Conservation (phyloP, 2,888 invertebrate genomes). For the Petrolisthes manimaculis region DNA sequence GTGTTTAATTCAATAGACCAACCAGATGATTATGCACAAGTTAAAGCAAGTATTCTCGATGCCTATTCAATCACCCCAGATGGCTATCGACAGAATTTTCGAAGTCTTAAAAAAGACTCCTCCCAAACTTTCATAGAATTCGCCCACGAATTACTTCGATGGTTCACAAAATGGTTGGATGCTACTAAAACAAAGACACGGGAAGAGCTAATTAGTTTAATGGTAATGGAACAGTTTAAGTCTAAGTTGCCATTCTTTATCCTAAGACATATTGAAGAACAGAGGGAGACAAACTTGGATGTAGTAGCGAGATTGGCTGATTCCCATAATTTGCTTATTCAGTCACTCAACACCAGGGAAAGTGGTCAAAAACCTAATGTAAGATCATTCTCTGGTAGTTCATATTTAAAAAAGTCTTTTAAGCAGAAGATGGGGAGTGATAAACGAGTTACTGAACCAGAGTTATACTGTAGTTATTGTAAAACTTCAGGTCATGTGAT, state of each 20-base stretch:
- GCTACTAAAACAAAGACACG: not conserved
- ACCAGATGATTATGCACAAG: not conserved
- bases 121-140: conserved; percentile 1
- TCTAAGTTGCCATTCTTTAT: not conserved
- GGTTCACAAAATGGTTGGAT: conserved; percentile 7
- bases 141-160: not conserved
- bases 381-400: not conserved
- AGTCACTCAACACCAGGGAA: not conserved
- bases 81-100: not conserved
- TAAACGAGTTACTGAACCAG: not conserved
- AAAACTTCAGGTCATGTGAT: too few species aligned
- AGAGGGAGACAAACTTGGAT: not conserved
- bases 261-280: too few species aligned
- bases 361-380: not conserved
- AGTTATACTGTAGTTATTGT: not conserved
- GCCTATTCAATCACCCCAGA: conserved; percentile 9
- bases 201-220: not conserved
- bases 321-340: not conserved
- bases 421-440: not conserved
- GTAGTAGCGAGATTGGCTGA: not conserved
- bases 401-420: not conserved
- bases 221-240: not conserved
- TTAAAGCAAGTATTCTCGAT: not conserved
- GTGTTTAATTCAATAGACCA: not conserved
- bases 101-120: not conserved